Conservation (phyloP, 2,113 vertebrate species). For the Cyanocitta stelleri region DNA sequence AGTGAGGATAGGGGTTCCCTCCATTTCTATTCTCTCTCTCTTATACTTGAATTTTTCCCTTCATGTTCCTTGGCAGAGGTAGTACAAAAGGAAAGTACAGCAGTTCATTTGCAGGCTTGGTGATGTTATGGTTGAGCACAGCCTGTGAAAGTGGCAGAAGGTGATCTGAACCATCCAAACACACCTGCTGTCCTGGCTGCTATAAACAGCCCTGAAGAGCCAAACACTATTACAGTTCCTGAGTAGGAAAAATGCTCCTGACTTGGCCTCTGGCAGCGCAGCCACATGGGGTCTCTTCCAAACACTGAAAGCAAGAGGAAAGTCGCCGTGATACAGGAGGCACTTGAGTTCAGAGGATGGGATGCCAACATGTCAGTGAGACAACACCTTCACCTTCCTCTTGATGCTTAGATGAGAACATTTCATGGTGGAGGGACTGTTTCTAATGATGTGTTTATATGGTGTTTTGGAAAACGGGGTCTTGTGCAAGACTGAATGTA, state of each 20-base stretch:
- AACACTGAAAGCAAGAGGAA: neutral
- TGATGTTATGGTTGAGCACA: neutral
- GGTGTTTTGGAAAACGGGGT: neutral
- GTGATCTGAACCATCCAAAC: constrained; percentile 23
- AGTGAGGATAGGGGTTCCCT: neutral
- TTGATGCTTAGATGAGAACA: neutral
- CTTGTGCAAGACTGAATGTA: neutral
- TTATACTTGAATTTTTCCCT: neutral
- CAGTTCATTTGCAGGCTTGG: neutral
- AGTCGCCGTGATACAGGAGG: neutral
- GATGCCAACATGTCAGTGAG: accelerated
- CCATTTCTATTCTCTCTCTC: neutral
- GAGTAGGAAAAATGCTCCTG: neutral
- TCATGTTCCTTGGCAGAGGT: neutral
- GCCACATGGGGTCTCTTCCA: constrained; percentile 7
- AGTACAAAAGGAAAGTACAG: neutral
- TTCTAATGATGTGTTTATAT: neutral
- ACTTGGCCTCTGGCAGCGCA: neutral
- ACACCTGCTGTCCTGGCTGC: constrained; percentile 39
- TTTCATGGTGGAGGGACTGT: neutral
- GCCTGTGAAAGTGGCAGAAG: constrained; percentile 22
- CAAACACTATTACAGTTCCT: neutral
- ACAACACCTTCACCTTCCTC: neutral
- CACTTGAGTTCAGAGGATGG: neutral
- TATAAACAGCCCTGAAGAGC: constrained; percentile 21